phyloP scores from a whole-genome alignment of 2,888 invertebrate genomes.

The Troilus luridus region DNA sequence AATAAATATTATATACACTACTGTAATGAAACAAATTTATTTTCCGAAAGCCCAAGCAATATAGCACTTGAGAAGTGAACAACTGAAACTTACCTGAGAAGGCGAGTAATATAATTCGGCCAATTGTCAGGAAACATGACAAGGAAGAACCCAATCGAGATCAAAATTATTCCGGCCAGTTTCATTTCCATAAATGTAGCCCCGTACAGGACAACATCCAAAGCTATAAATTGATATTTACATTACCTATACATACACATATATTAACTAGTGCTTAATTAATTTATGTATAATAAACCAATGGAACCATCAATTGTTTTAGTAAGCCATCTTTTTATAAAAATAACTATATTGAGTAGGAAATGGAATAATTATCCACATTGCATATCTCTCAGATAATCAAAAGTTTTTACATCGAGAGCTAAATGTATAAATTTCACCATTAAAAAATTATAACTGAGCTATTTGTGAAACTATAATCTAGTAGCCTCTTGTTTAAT shows the following conservation, averaged over 20 bases:
- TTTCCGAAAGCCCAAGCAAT: slow-evolving; percentile 49
- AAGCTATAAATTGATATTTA: slow-evolving; percentile 72
- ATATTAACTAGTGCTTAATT: no score
- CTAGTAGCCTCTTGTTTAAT: no score
- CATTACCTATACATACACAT: background rate
- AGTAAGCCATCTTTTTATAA: no score
- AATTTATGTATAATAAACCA: no score
- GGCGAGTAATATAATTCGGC: slow-evolving; percentile 93
- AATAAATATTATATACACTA: slow-evolving; percentile 58
- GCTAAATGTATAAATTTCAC: no score
- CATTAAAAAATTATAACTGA: no score
- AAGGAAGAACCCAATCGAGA: slow-evolving; percentile 91
- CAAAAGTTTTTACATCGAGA: no score
- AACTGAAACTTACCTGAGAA: slow-evolving; percentile 79
- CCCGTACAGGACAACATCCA: slow-evolving; percentile 88
- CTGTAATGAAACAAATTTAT: slow-evolving; percentile 45
- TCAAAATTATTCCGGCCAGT: slow-evolving; percentile 92
- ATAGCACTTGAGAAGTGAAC: slow-evolving; percentile 61
- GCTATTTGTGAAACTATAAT: no score
- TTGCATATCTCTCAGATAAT: no score
- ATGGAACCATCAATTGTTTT: no score
- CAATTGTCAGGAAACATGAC: slow-evolving; percentile 97
- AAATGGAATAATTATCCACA: no score
- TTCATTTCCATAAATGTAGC: slow-evolving; percentile 95
- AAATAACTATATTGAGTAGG: no score